Base-by-base conservation (phyloP, 2,888 invertebrate species). In the Malthinus flaveolus region DNA sequence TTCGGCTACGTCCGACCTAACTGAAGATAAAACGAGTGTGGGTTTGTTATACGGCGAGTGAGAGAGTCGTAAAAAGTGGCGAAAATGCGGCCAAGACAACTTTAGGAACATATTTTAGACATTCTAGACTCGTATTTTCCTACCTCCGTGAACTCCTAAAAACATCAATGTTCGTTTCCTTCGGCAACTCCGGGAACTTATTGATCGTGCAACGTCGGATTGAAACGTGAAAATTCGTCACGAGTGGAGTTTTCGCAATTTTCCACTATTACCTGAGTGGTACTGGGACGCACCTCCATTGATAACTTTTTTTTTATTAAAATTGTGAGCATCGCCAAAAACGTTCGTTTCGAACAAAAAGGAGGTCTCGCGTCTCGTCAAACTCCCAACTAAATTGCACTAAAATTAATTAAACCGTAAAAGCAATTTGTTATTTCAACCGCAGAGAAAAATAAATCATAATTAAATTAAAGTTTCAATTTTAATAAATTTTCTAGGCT, bases 41-140 rank as follows among this genome's bases (percentile, higher is more conserved):
- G 36, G 46, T 39, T 44, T 47, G 48, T 46, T 59, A 55, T 51
- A 55, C 32, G 50, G 54, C 53, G 49, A 60, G 62, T 53, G 64
- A 59, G 62, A 62, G 59, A 54, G 62, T 64, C 60, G 62, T 62
- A 59, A 64, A 64, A 56, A 62, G 59, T 57, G 56, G 64, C 39
- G 59, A 59, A 59, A 59, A 55, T 59, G 59, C 55, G 54, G 55
- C 55, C 48, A 44, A 55, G 59, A 59, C 59, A 55, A 59, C 44
- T 59, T 59, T 54, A 49, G 57, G 60, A 64, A 62, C 59, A 56
- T 60, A 64, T 64, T 64, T 58, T 58, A 62, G 64, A 60, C 57
- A 58, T 63, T 47, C 54, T 36, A 54, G 23, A 51, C 59, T 54
- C 59, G 56, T 55, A 57, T 57, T 57, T 60, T 55, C 51, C 55